Evolutionary conservation across 2,113 vertebrate genomes (phyloP).

Genomic region (Clupea harengus): DNA sequence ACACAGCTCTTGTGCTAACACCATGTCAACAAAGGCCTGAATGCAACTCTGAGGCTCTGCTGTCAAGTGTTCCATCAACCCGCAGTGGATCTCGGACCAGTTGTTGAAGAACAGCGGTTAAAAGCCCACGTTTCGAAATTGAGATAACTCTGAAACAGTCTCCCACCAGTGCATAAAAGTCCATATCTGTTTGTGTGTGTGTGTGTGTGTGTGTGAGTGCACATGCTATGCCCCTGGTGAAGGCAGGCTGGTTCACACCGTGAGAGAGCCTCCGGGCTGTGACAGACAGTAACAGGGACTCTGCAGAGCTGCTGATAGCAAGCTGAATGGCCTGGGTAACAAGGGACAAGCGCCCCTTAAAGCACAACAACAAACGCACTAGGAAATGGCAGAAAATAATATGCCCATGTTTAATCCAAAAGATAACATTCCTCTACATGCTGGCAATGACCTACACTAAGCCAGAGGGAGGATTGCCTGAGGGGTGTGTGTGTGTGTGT

Average conservation of each 20-base stretch:
- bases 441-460: not conserved
- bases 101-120: no score
- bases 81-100: no score
- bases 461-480: not conserved
- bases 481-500: not conserved
- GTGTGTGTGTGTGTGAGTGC: not conserved
- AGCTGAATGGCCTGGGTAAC: not conserved
- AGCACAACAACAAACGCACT: not conserved
- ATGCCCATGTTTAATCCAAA: not conserved
- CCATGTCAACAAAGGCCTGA: not conserved
- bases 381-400: not conserved
- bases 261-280: not conserved
- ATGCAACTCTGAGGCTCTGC: not conserved
- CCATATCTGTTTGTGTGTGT: not conserved
- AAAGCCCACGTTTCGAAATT: no score
- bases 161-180: not conserved
- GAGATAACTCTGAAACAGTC: not conserved
- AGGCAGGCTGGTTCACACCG: no score
- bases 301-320: not conserved
- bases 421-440: not conserved
- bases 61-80: not conserved
- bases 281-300: not conserved
- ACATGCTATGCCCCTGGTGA: not conserved
- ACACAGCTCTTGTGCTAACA: not conserved
- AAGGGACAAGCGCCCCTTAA: not conserved